These are phyloP conservation scores for Aythya fuligula DNA, from an alignment of 2,797 vertebrate species.

Conservation along the genomic window DNA sequence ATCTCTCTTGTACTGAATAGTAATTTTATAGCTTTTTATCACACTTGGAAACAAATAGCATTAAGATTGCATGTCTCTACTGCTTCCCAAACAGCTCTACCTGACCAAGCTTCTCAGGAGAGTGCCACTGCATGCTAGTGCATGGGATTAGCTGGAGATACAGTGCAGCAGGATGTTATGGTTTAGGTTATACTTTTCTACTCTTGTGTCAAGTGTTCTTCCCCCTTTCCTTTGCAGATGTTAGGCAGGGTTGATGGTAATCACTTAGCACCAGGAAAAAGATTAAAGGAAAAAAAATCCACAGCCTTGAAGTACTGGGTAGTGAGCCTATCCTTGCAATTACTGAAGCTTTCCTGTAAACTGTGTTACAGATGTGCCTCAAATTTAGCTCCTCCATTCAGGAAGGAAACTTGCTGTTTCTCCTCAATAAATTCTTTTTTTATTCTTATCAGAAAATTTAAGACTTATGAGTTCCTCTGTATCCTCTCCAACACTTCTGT, in stretches of 20 bases:
- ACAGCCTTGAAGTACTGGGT: not conserved
- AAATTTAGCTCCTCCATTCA: not conserved
- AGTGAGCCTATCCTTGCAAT: not conserved
- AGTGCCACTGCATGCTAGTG: not conserved
- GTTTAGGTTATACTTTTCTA: not conserved
- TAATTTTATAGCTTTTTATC: not conserved
- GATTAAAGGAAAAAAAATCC: not conserved
- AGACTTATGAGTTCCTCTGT: not conserved
- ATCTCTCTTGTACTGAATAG: not conserved
- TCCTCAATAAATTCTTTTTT: not conserved
- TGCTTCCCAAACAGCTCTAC: not conserved
- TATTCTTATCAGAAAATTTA: not conserved
- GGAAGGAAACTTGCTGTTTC: conserved; percentile 17
- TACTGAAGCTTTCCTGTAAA: not conserved
- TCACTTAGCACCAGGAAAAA: not conserved
- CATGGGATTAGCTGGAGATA: not conserved
- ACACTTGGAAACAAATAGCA: not conserved
- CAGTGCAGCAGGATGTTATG: not conserved
- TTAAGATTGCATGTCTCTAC: not conserved
- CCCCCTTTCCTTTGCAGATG: not conserved
- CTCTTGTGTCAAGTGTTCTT: not conserved
- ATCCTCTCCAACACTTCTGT: no score
- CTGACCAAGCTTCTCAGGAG: not conserved
- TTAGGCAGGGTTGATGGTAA: not conserved
- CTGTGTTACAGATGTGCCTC: not conserved